These are phyloP conservation scores for Castor canadensis DNA, from an alignment of 2,113 vertebrate species.

Conservation along the genomic window DNA sequence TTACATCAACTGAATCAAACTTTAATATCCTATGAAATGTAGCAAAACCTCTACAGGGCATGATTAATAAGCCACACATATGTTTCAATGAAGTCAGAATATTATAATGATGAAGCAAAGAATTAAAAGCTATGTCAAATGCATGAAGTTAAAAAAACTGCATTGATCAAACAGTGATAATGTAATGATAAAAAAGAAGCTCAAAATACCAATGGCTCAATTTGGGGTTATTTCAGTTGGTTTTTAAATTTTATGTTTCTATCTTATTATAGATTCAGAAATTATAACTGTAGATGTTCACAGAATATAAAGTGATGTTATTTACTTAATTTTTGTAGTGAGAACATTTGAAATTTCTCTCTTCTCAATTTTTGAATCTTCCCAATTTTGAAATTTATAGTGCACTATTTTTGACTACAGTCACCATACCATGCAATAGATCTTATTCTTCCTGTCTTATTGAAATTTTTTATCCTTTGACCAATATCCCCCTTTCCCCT, in stretches of 20 bases:
- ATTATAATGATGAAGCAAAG: neutral
- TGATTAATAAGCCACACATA: neutral
- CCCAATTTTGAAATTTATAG: neutral
- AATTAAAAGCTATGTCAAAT: constrained; percentile 1
- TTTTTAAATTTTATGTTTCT: neutral
- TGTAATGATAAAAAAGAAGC: neutral
- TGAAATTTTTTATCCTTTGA: neutral
- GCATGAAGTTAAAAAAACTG: neutral
- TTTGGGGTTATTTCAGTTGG: neutral
- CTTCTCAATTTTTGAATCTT: neutral
- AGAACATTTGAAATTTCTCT: neutral
- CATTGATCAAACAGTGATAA: neutral
- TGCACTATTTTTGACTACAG: neutral
- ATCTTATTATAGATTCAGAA: neutral
- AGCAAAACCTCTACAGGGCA: neutral
- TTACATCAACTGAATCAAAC: neutral
- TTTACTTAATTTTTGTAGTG: neutral
- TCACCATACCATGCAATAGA: neutral
- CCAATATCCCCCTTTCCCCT: neutral
- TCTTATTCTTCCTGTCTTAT: neutral
- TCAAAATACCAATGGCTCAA: neutral
- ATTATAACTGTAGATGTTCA: neutral
- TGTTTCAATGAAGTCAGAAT: neutral
- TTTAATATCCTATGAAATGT: neutral
- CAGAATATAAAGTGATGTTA: neutral